Percentiles rank a stretch among this genome's conserved stretches.
Evolutionary conservation across 2,888 invertebrate species (phyloP).

Genomic region (Campoplex nolae): DNA sequence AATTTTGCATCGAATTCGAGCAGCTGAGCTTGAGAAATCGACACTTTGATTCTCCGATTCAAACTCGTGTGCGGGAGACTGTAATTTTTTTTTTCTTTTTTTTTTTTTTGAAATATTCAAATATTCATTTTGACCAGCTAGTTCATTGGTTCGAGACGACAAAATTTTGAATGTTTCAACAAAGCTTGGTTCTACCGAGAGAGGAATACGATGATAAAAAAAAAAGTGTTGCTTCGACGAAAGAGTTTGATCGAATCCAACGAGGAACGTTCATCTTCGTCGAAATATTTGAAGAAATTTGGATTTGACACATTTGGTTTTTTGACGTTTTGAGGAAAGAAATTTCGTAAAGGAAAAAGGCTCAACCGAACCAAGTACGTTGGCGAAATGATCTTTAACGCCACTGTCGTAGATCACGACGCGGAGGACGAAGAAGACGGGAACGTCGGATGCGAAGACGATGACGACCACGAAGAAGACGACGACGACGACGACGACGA

Average conservation of each 20-base stretch:
- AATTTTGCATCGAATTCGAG: background rate
- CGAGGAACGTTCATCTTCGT: no score
- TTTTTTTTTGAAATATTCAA: no score
- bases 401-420: background rate
- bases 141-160: no score
- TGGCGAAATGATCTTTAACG: background rate
- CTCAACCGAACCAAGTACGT: background rate
- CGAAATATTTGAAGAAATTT: no score
- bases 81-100: no score
- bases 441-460: constrained; percentile 43
- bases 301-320: background rate
- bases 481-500: constrained; percentile 40
- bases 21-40: background rate
- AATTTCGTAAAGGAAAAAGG: no score
- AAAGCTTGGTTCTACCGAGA: no score
- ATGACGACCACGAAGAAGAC: constrained; percentile 39
- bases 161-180: no score
- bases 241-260: no score
- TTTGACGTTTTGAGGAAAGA: background rate
- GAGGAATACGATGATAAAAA: no score
- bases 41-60: background rate
- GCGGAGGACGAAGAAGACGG: constrained; percentile 19
- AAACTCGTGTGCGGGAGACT: background rate
- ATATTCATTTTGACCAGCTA: no score
- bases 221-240: no score